These are phyloP conservation scores for Laticauda laticaudata DNA, from an alignment of 2,113 vertebrate genomes.

Conservation along the genomic window DNA sequence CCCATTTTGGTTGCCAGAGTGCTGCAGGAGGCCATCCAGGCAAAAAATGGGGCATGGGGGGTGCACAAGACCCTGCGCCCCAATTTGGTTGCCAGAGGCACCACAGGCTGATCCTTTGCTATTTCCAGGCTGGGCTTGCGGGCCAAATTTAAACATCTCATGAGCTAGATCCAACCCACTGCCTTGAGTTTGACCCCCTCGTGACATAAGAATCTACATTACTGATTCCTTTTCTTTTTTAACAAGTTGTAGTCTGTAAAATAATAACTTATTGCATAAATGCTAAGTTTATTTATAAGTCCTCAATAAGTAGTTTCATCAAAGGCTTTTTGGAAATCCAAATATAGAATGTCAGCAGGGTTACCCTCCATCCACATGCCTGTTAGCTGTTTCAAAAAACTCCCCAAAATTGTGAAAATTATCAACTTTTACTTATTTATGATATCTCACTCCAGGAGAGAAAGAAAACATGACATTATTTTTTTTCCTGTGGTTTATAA, in stretches of 20 bases:
- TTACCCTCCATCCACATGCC: neutral
- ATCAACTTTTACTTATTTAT: constrained; percentile 27
- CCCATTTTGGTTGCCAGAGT: too few relatives aligned
- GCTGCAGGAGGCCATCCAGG: too few relatives aligned
- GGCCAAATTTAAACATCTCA: too few relatives aligned
- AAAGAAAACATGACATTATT: constrained; percentile 30
- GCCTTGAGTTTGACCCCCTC: too few relatives aligned
- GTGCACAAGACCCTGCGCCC: too few relatives aligned
- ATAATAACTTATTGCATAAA: neutral
- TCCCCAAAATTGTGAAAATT: neutral
- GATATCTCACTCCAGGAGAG: constrained; percentile 17
- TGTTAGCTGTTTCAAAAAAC: neutral
- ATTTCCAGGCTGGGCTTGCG: too few relatives aligned
- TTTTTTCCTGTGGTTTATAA: neutral
- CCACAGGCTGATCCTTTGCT: too few relatives aligned
- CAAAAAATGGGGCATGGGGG: too few relatives aligned
- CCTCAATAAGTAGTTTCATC: neutral
- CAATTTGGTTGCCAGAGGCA: too few relatives aligned
- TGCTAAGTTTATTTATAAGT: neutral
- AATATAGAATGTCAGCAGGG: neutral
- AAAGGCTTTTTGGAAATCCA: neutral
- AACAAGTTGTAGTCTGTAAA: neutral
- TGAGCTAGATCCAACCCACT: too few relatives aligned
- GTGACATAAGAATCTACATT: neutral
- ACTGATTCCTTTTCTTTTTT: neutral